Evolutionary conservation across 53 echinoderm and acorn worm species (phyloP), one percentile per base, ranked within the genome.

Genomic region (Crossaster papposus): DNA sequence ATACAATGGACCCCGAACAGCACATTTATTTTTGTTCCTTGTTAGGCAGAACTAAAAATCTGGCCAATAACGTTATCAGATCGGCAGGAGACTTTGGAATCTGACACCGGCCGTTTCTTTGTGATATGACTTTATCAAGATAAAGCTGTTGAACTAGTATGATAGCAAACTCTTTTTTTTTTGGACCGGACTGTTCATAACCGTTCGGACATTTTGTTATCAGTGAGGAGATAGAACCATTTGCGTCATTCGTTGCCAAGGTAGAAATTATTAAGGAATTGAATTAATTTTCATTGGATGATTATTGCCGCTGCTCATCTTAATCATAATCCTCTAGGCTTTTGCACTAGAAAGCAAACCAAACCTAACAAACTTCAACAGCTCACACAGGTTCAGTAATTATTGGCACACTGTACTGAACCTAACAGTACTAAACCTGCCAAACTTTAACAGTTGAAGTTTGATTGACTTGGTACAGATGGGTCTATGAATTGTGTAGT

Each of bases 51-150:
- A 68, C 68, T 26, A 68, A 68, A 68, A 68, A n/a, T 7, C 28
- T 28, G 4, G 11, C 68, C 4, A 44, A 17, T 0, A 17, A 20
- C 7, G 17, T 62, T 62, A 62, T 62, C 62, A 20, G 62, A 62
- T 62, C 17, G 79, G 79, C 52, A 28, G 30, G 79, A 63, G 81
- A 81, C 81, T 64, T 81, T 63, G 81, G 81, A 81, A 34, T 33
- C 24, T 18, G 36, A 76, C 44, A 44, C 44, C 36, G 51, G 30
- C 24, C n/a, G 11, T 24, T 68, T 20, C 28, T 74, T 74, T 74
- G 34, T 74, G 74, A 14, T 18, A 22, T 14, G 14, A 34, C 11
- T 34, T 74, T 74, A 74, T 74, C 74, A 74, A 10, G 74, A 74
- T 74, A 74, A 34, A 23, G 54, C 12, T 6, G 62, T 62, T 62